Evolutionary conservation across 64 coral and sea anemone genomes (phyloP).

Genomic region (Montipora foliosa): DNA sequence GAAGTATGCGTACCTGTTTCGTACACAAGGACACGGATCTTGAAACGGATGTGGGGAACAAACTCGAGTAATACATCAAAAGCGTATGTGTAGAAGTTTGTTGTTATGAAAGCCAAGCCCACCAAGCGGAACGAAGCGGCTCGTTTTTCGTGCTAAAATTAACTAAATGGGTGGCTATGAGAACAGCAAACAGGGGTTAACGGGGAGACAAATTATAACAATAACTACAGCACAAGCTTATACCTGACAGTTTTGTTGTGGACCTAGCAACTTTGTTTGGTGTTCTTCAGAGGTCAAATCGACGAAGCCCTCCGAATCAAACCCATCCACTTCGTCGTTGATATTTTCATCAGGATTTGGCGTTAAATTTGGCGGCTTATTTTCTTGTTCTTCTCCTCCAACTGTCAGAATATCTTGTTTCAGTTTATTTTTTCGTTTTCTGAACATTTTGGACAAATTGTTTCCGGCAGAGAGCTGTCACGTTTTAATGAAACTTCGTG

Average conservation of each 20-base stretch:
- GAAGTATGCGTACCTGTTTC: background rate
- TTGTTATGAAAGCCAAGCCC: no score
- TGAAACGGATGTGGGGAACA: no score
- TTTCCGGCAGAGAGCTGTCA: background rate
- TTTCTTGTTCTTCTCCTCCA: background rate
- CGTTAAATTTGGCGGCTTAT: background rate
- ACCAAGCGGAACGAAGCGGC: background rate
- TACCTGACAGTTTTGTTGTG: conserved; percentile 85
- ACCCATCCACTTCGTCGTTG: conserved; percentile 55
- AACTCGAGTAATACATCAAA: no score
- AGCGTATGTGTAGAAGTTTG: no score
- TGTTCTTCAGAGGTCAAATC: conserved; percentile 62
- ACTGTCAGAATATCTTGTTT: conserved; percentile 41
- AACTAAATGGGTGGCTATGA: background rate
- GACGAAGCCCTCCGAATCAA: conserved; percentile 86
- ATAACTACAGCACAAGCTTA: background rate
- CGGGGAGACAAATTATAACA: background rate
- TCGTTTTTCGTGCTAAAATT: background rate
- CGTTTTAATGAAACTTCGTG: no score
- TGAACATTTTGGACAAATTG: conserved; percentile 60
- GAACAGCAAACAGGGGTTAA: no score
- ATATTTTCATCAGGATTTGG: background rate
- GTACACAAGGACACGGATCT: background rate
- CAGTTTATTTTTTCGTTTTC: conserved; percentile 84
- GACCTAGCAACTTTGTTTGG: conserved; percentile 72